Conservation (phyloP, 2,888 invertebrate species). For the Cerastoderma edule region DNA sequence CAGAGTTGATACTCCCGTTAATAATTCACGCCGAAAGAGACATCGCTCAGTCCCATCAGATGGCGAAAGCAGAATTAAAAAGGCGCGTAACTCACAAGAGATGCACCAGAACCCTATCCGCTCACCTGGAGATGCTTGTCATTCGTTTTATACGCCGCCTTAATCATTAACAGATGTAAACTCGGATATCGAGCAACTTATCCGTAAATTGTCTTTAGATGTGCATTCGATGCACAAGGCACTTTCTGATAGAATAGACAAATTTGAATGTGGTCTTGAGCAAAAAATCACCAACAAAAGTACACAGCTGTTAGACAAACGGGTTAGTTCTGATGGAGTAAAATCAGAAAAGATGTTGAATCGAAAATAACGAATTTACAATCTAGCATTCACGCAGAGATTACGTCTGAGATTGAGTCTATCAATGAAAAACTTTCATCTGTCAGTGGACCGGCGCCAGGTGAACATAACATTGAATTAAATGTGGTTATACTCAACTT, state of each 20-base stretch:
- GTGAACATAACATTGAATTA: background rate
- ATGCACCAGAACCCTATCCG: background rate
- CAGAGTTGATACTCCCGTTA: constrained; percentile 11
- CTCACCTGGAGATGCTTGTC: background rate
- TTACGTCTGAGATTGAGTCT: background rate
- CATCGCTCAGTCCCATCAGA: constrained; percentile 6
- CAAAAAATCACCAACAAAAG: constrained; percentile 15
- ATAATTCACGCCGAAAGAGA: background rate
- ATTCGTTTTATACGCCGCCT: background rate
- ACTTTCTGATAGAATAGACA: constrained; percentile 16
- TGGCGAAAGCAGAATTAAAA: background rate
- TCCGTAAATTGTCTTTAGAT: constrained; percentile 4
- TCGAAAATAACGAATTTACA: background rate
- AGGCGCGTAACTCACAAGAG: background rate
- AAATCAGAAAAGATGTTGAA: constrained; percentile 20
- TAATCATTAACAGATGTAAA: background rate
- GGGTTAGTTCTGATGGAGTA: constrained; percentile 15
- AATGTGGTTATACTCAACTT: constrained; percentile 2
- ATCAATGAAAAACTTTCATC: constrained; percentile 13
- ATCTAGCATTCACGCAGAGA: constrained; percentile 13
- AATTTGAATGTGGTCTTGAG: constrained; percentile 26
- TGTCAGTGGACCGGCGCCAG: background rate
- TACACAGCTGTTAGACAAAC: constrained; percentile 23
- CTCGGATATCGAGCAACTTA: background rate
- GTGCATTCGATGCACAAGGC: constrained; percentile 11